phyloP scores from a whole-genome alignment of 1,140 invertebrate species.

The Leptopilina boulardi region DNA sequence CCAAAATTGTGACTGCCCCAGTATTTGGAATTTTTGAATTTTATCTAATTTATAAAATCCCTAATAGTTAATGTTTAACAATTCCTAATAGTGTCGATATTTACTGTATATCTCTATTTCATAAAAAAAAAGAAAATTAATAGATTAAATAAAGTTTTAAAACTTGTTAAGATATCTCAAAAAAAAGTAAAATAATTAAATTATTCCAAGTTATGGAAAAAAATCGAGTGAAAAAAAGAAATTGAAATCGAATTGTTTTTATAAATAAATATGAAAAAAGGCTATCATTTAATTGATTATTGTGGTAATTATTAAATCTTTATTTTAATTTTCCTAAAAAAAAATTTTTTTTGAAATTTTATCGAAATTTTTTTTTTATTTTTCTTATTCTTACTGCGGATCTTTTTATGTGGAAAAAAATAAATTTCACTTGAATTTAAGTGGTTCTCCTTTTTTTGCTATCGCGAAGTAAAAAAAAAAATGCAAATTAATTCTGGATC shows the following conservation, averaged over 20 bases:
- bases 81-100: constrained; percentile 15
- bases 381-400: too few species aligned
- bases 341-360: too few species aligned
- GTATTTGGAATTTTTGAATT: constrained; percentile 48
- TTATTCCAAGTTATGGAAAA: constrained; percentile 22
- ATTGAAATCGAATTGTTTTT: not conserved
- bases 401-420: not conserved
- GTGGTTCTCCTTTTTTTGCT: not conserved
- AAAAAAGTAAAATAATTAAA: constrained; percentile 7
- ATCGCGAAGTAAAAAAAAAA: not conserved
- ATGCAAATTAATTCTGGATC: not conserved
- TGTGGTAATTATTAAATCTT: too few species aligned
- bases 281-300: too few species aligned
- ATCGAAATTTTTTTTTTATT: too few species aligned
- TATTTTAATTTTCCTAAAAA: too few species aligned
- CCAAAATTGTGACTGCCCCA: constrained; percentile 67
- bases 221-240: not conserved
- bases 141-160: not conserved
- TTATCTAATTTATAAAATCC: constrained; percentile 37
- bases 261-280: too few species aligned
- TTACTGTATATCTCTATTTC: not conserved
- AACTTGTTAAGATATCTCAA: constrained; percentile 9
- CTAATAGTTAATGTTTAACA: not conserved
- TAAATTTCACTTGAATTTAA: not conserved
- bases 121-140: not conserved